Evolutionary conservation across 2,113 vertebrate species (phyloP).

Genomic region (Grus americana): DNA sequence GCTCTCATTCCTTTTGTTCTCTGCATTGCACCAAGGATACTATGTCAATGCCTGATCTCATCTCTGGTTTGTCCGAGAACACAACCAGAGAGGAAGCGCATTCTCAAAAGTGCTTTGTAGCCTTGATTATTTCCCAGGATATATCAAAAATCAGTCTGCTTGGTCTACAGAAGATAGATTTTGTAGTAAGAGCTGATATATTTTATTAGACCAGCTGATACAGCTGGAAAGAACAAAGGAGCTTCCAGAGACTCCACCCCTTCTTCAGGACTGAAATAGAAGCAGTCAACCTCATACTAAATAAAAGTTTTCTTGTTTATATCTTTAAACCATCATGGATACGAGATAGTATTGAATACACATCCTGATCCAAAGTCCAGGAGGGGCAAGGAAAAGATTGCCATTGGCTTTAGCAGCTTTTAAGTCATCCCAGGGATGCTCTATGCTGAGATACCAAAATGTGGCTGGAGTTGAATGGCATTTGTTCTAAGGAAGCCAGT

Average conservation of each 20-base stretch:
- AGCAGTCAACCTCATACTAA: neutral
- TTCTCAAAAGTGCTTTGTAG: neutral
- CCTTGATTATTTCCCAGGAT: neutral
- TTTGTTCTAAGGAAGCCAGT: neutral
- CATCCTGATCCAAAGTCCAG: neutral
- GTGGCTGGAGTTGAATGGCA: neutral
- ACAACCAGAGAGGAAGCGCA: neutral
- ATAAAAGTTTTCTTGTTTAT: neutral
- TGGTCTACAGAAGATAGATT: neutral
- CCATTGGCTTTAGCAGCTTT: neutral
- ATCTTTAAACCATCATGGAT: neutral
- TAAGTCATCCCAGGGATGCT: neutral
- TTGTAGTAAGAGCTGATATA: neutral
- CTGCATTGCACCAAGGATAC: neutral
- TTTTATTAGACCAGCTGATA: neutral
- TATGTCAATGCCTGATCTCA: no score
- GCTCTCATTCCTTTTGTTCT: neutral
- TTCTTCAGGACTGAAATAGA: neutral
- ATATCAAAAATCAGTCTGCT: neutral
- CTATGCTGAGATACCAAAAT: neutral
- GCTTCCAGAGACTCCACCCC: neutral
- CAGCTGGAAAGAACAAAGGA: neutral
- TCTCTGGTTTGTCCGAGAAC: neutral
- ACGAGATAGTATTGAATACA: neutral
- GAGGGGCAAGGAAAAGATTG: neutral